Conservation (phyloP, 2,113 vertebrate species). For the Barbus barbus region DNA sequence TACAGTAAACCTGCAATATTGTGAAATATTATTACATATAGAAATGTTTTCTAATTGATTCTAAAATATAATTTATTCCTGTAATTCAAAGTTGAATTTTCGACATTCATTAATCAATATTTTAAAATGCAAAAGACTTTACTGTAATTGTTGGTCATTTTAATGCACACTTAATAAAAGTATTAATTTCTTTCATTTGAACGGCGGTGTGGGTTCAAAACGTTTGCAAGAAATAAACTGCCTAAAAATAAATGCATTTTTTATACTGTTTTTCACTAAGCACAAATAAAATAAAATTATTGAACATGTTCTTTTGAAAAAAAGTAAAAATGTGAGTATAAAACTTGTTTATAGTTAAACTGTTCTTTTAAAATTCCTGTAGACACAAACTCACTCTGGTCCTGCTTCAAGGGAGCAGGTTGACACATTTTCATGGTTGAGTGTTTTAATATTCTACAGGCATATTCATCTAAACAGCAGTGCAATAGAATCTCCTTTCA, state of each 20-base stretch:
- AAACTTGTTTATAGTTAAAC: neutral
- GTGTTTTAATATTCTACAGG: neutral
- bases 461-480: neutral
- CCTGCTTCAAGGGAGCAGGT: neutral
- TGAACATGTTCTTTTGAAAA: no score
- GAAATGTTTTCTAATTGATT: no score
- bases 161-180: neutral
- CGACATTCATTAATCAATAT: no score
- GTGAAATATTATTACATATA: neutral
- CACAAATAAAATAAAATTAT: no score
- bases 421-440: neutral
- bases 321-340: no score
- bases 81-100: no score
- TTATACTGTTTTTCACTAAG: no score
- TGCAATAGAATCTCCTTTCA: neutral
- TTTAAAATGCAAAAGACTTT: no score
- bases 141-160: neutral
- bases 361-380: neutral
- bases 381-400: neutral
- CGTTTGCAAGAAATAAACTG: neutral
- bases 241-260: no score
- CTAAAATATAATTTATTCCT: no score
- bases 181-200: neutral
- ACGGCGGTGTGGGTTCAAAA: neutral
- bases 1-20: neutral